These are phyloP conservation scores for Cetonia aurata DNA, from an alignment of 2,888 invertebrate genomes.

Conservation along the genomic window DNA sequence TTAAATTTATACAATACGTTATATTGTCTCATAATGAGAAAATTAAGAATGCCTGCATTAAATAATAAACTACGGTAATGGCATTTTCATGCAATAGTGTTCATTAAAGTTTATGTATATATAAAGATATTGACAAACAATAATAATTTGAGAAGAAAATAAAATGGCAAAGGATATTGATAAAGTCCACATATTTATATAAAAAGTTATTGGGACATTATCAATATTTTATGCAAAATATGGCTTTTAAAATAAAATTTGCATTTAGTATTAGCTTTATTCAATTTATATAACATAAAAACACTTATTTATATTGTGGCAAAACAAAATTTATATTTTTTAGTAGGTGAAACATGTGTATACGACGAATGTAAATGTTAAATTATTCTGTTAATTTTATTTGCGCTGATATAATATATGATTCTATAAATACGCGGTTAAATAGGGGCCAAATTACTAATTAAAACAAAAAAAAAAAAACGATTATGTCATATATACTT, in stretches of 20 bases:
- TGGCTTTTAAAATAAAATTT: constrained; percentile 17
- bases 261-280: constrained; percentile 17
- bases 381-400: constrained; percentile 5
- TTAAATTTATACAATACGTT: constrained; percentile 28
- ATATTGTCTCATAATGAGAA: constrained; percentile 37
- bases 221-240: background rate
- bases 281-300: constrained; percentile 13
- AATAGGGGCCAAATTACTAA: constrained; percentile 21
- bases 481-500: background rate
- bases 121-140: background rate
- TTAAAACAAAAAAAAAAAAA: background rate
- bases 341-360: constrained; percentile 15
- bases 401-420: background rate
- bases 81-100: constrained; percentile 32
- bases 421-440: constrained; percentile 8
- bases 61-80: background rate
- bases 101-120: constrained; percentile 25
- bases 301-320: constrained; percentile 9
- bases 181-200: no score
- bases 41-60: background rate
- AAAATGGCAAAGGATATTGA: no score
- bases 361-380: constrained; percentile 30
- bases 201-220: background rate
- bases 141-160: no score
- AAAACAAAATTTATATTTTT: constrained; percentile 20